A percentile compares a stretch with the other conserved stretches of the same genome.
These are phyloP conservation scores for Ephestia elutella DNA, from an alignment of 1,140 invertebrate species.

Conservation along the genomic window DNA sequence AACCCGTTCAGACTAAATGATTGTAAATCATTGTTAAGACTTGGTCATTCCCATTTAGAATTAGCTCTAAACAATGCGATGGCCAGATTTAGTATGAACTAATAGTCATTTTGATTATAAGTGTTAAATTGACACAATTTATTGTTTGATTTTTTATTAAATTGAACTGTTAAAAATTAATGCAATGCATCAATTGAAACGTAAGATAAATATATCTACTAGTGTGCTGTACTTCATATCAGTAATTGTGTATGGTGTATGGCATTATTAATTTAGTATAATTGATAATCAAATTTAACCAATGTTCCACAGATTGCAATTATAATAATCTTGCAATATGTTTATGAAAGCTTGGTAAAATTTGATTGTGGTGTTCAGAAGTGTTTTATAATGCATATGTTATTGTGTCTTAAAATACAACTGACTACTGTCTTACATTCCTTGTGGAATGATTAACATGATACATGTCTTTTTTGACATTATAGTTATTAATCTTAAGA, in stretches of 20 bases:
- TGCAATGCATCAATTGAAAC: constrained; percentile 69
- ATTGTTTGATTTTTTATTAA: constrained; percentile 70
- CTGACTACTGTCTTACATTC: constrained; percentile 41
- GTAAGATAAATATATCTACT: constrained; percentile 71
- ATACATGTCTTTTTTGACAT: constrained; percentile 62
- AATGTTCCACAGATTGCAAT: constrained; percentile 14
- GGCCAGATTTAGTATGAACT: constrained; percentile 47
- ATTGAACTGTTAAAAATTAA: constrained; percentile 68
- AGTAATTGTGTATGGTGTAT: constrained; percentile 43
- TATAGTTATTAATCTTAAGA: constrained; percentile 36
- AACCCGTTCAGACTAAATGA: not conserved
- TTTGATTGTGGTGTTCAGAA: constrained; percentile 34
- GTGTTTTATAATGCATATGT: constrained; percentile 18
- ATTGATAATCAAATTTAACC: constrained; percentile 42
- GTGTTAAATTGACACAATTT: constrained; percentile 47
- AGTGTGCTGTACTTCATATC: constrained; percentile 45
- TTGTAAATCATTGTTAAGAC: constrained; percentile 3
- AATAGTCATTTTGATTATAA: constrained; percentile 47
- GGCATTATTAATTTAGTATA: constrained; percentile 35
- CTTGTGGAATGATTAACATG: constrained; percentile 47
- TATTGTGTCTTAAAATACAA: constrained; percentile 31
- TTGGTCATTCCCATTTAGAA: constrained; percentile 18
- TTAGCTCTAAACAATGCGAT: constrained; percentile 37
- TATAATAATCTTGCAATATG: constrained; percentile 11
- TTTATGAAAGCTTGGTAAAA: constrained; percentile 25